phyloP scores from a whole-genome alignment of 1,140 invertebrate species.

The Nephotettix cincticeps region DNA sequence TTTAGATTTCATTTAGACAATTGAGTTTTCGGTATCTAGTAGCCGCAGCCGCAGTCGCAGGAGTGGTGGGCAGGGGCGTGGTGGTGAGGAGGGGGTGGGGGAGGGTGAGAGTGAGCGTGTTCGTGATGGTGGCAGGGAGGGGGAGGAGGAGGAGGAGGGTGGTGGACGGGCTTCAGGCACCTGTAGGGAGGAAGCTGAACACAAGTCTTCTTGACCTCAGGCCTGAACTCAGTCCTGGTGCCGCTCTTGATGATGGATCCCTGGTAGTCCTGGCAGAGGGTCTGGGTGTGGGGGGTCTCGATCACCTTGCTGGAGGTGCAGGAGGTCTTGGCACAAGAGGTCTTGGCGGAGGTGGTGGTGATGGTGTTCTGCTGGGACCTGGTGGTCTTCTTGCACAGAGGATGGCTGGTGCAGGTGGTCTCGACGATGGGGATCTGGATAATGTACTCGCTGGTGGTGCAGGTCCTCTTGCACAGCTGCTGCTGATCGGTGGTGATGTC shows the following conservation, averaged over 20 bases:
- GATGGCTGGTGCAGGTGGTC: not conserved
- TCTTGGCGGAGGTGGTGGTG: not conserved
- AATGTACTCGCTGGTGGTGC: slow-evolving; percentile 11
- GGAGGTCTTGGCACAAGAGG: not conserved
- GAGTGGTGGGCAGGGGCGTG: too few relatives aligned
- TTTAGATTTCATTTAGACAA: too few relatives aligned
- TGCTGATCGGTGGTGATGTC: not conserved
- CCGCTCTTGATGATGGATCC: not conserved
- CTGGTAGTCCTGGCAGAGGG: slow-evolving; percentile 8
- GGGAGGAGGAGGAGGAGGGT: not conserved
- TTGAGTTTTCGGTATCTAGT: too few relatives aligned
- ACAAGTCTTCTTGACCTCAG: not conserved
- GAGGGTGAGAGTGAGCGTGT: too few relatives aligned
- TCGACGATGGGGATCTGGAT: slow-evolving; percentile 11
- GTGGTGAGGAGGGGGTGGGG: not conserved
- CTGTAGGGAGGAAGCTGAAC: not conserved
- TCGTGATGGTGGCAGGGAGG: too few relatives aligned
- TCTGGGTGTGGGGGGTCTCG: not conserved
- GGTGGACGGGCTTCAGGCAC: not conserved
- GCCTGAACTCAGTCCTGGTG: not conserved
- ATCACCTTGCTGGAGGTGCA: not conserved
- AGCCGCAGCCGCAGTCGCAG: too few relatives aligned
- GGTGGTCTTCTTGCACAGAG: slow-evolving; percentile 9
- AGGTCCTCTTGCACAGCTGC: not conserved
- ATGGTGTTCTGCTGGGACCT: not conserved